phyloP scores from a whole-genome alignment of 2,888 invertebrate genomes.

The Himalopsyche anomala region DNA sequence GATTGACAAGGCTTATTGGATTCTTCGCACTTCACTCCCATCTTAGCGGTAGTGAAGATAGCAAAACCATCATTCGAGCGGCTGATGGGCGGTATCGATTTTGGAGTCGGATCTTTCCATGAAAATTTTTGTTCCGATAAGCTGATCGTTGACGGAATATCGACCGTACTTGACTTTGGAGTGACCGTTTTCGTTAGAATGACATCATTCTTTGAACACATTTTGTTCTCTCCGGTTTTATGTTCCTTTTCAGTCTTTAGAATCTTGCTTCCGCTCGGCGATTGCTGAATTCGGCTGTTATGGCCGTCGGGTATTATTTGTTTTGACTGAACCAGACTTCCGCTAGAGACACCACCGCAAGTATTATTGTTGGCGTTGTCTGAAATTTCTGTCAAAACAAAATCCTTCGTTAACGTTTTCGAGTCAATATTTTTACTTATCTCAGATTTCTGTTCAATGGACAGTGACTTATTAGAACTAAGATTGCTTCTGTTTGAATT shows the following conservation, averaged over 20 bases:
- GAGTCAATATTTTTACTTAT: neutral
- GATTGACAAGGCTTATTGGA: slow-evolving; percentile 63
- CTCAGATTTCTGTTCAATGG: neutral
- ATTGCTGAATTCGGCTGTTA: neutral
- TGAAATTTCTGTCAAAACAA: neutral
- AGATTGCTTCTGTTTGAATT: neutral
- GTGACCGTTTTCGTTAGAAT: neutral
- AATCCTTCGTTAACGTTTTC: neutral
- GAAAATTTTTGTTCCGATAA: slow-evolving; percentile 24
- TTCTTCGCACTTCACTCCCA: slow-evolving; percentile 54
- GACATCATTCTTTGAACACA: neutral
- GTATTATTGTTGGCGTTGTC: neutral
- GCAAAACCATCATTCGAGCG: slow-evolving; percentile 56
- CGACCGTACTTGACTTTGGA: neutral
- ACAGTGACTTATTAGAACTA: neutral
- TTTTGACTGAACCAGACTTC: neutral
- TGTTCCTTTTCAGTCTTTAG: neutral
- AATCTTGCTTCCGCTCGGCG: neutral
- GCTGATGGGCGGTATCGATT: slow-evolving; percentile 24
- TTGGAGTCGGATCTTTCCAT: slow-evolving; percentile 27
- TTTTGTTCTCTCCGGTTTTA: neutral
- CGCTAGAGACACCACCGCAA: neutral
- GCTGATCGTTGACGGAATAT: neutral
- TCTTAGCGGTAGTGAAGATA: slow-evolving; percentile 65
- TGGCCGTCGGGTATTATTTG: neutral